Base-by-base conservation (phyloP, 2,888 invertebrate genomes). In the Scaptomyza caliginosa region DNA sequence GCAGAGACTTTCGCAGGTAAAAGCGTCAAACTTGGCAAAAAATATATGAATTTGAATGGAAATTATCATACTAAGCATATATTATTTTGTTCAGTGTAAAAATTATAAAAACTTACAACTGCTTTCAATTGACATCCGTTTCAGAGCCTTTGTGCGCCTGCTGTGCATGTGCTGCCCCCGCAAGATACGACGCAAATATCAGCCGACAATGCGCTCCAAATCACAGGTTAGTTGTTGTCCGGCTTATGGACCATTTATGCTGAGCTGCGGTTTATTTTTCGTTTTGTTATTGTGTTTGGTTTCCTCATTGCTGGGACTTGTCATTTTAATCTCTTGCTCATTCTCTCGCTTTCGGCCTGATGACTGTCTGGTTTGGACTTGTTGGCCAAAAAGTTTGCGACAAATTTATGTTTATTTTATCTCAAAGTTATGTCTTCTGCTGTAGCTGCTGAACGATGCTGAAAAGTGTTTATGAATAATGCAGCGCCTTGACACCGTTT, bases 1-100 rank as follows among this genome's bases (percentile, higher is more conserved):
- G 98, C 92, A 94, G 97, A 88, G 99, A 99, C 92, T 99, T 99
- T 91, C 93, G 97, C 92, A 95, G 97, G 97, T 97, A 90, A 4
- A 5, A 13, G n/a, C 3, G 6, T 2, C 13, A 32, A 13, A 32
- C 32, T 32, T 11, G 2, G 13, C 5, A 13, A 13, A 32, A 3
- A 8, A 28, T 13, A 13, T 13, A 2, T 32, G 32, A n/a, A 7
- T 8, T 28, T 8, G 10, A 2, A 11, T 8, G 2, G 2, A 28
- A 28, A 28, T 1, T 8, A 2, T 8, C 6, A 24, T 6, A 24
- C 24, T 24, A 23, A 23, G 23, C 23, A 23, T 23, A 11, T 11
- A 11, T 6, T 16, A 24, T 42, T 42, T 32, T 32, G 2, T 10
- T 23, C 13, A 24, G 24, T 16, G 42, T 3, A 16, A 10, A 10